Percentiles rank a stretch among this genome's conserved stretches.
These are phyloP conservation scores for Datnioides undecimradiatus DNA, from an alignment of 2,113 vertebrate species.

Conservation along the genomic window DNA sequence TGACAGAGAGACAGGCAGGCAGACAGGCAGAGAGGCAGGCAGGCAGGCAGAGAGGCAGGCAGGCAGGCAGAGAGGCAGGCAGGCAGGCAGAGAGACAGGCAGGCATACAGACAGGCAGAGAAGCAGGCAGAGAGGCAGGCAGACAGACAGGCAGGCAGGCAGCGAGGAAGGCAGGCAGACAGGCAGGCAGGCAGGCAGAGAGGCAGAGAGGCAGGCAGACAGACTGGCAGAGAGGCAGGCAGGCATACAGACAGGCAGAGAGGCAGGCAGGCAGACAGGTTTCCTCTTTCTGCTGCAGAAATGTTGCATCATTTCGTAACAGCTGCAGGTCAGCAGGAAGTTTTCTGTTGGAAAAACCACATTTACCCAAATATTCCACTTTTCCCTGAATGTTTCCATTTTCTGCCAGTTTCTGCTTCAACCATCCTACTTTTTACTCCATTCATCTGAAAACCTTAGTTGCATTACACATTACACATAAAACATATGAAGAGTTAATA, in stretches of 20 bases:
- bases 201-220: neutral
- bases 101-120: neutral
- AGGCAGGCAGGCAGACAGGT: neutral
- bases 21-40: neutral
- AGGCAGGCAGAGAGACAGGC: neutral
- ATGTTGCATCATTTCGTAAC: constrained; percentile 28
- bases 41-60: neutral
- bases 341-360: no score
- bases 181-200: neutral
- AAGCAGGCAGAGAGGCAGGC: neutral
- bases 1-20: neutral
- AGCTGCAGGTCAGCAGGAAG: no score
- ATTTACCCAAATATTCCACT: no score
- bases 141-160: neutral
- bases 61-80: neutral
- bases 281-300: neutral
- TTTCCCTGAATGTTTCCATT: no score
- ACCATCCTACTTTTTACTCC: no score
- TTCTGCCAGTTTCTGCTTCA: no score
- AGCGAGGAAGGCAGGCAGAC: neutral
- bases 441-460: no score
- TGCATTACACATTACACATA: no score
- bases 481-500: no score
- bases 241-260: neutral
- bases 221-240: neutral